Base-by-base conservation (phyloP, 2,888 invertebrate genomes). In the Hirtodrosophila cameraria region DNA sequence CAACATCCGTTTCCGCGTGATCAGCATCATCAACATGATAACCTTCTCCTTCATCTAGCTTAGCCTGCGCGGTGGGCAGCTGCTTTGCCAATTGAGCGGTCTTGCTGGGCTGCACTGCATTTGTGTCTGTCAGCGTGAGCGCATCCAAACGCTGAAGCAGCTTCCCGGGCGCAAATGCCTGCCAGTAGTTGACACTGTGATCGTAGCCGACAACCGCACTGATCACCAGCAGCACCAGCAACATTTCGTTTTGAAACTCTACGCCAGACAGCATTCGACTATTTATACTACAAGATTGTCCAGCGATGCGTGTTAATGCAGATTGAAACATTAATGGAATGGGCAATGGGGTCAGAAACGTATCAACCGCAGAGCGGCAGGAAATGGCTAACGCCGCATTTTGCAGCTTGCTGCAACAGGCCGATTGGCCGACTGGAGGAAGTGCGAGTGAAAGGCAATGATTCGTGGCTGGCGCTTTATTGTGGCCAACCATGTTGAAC, bases 161-260 rank as follows among this genome's bases (percentile, higher is more conserved):
- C 58, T 70, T 65, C 45, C 82, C 82, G 1, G 82, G 87, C 8
- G 70, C 64, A 62, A 83, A 87, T 11, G 87, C 80, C 46, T 82
- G 57, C 82, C 82, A 82, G 30, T 87, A 82, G 59, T 82, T 87
- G 39, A 83, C 48, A 8, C 46, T 62, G n/a, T 54, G 43, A 41
- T 85, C 83, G 31, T 86, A 83, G 13, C 65, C 57, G 16, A 48
- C 68, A 31, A 33, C 63, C 15, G 53, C 52, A 9, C 62, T 30
- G 16, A 61, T 16, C 59, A 85, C 8, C 23, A 75, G 31, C 68
- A 71, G 27, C 54, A 73, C 55, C 50, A 68, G 54, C 46, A 76
- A 59, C 63, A 66, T 76, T 53, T 39, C 9, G 54, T 9, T 18
- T 39, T 54, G 28, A 48, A 43, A 16, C 64, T 20, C 20, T 36